Evolutionary conservation across 1,140 invertebrate species (phyloP), one percentile per base, ranked within the genome.

Genomic region (Popillia japonica): DNA sequence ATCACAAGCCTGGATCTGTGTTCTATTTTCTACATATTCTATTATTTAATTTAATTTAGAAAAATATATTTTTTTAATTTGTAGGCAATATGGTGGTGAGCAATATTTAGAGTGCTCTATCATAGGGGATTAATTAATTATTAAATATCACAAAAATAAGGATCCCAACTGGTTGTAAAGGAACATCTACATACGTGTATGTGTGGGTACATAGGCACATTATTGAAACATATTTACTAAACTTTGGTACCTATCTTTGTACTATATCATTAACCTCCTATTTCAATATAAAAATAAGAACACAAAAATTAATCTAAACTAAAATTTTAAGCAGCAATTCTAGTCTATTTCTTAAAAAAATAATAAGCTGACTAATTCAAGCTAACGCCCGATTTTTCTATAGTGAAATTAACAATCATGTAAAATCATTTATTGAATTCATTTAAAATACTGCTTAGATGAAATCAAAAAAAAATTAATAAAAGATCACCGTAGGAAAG

Each of bases 1-100:
- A 64, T 64, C 61, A 64, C 61, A 64, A 64, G 61, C 61, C 3
- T 64, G 61, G n/a, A 22, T 64, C 61, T 64, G 61, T 64, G 22
- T 64, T 64, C 61, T 17, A 64, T 64, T 64, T 64, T 17, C 22
- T 20, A 20, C 17, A 20, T 23, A 64, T 23, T 20, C 17, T 20
- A 23, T 20, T 64, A 64, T 64, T 14, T 64, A 0, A 64, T 27
- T 0, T 0, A 0, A 2, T 22, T 23, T 22, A 8, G 11, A 6
- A 6, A 10, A 20, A 20, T 64, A 17, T n/a, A 20, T 23, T 23
- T 22, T 11, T 22, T 64, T 64, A 64, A 22, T 20, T 48, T 14
- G 41, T 42, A 3, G 44, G 11, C 7, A 22, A 17, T 64, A 20
- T 64, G 17, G 11, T 48, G 6, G 10, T 48, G 11, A 48, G 44